Conservation (phyloP, 2,113 vertebrate species). For the Antechinus stuartii region DNA sequence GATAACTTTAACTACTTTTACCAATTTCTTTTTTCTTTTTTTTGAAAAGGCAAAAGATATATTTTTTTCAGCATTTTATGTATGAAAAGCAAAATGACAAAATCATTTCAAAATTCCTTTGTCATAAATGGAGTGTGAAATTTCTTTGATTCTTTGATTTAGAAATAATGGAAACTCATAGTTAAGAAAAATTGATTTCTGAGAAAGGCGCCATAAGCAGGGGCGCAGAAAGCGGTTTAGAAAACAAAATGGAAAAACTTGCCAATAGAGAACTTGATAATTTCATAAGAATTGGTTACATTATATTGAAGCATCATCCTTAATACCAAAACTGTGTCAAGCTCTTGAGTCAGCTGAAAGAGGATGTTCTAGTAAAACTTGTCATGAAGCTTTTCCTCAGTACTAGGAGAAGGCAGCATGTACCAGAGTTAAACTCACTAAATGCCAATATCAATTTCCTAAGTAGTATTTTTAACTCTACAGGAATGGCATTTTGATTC, state of each 20-base stretch:
- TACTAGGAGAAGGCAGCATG: neutral
- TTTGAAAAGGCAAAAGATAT: slow-evolving; percentile 27
- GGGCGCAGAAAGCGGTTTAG: neutral
- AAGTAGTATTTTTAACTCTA: neutral
- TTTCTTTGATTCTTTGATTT: neutral
- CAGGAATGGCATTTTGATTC: neutral
- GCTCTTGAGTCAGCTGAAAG: neutral
- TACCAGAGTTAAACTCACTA: neutral
- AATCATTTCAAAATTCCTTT: neutral
- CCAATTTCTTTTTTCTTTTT: too few relatives aligned
- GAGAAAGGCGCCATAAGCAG: neutral
- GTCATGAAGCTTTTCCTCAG: neutral
- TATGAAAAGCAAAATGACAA: fast-evolving
- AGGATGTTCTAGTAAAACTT: neutral
- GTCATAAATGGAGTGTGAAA: neutral
- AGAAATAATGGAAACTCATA: fast-evolving
- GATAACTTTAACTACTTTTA: too few relatives aligned
- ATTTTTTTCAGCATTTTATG: neutral
- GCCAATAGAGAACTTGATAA: neutral
- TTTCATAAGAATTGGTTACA: neutral
- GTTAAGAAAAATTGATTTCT: neutral
- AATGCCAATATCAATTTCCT: neutral
- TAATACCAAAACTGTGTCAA: neutral
- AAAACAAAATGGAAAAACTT: neutral
- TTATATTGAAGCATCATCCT: neutral